Evolutionary conservation across 2,797 vertebrate genomes (phyloP).

Genomic region (Macrochelys suwanniensis): DNA sequence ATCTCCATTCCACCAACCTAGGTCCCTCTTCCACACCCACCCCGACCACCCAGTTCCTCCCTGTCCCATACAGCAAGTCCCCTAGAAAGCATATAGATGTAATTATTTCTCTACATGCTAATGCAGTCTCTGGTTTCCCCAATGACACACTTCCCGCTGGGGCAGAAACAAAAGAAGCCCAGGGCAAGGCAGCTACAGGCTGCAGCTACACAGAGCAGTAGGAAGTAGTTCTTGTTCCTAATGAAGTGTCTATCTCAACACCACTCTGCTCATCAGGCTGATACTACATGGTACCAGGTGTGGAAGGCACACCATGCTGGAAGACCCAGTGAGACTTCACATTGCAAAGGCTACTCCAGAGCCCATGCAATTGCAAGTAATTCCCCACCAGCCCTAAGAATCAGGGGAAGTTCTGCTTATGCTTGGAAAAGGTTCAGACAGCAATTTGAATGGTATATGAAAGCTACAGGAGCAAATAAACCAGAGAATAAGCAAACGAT

Average conservation of each 20-base stretch:
- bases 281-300: background rate
- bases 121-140: background rate
- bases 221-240: background rate
- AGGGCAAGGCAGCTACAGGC: background rate
- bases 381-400: background rate
- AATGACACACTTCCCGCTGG: background rate
- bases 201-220: background rate
- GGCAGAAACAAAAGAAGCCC: background rate
- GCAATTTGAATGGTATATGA: background rate
- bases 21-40: too few relatives aligned
- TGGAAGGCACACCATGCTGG: background rate
- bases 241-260: background rate
- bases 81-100: too few relatives aligned
- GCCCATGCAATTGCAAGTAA: background rate
- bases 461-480: background rate
- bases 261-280: background rate
- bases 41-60: too few relatives aligned
- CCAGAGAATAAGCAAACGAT: background rate
- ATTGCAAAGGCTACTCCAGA: background rate
- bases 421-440: background rate
- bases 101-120: background rate
- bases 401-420: background rate
- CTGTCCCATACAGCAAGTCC: too few relatives aligned
- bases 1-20: too few relatives aligned
- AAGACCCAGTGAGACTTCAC: background rate